Percentiles rank a stretch among this genome's conserved stretches.
Evolutionary conservation across 2,797 vertebrate species (phyloP).

Genomic region (Cyclura pinguis): DNA sequence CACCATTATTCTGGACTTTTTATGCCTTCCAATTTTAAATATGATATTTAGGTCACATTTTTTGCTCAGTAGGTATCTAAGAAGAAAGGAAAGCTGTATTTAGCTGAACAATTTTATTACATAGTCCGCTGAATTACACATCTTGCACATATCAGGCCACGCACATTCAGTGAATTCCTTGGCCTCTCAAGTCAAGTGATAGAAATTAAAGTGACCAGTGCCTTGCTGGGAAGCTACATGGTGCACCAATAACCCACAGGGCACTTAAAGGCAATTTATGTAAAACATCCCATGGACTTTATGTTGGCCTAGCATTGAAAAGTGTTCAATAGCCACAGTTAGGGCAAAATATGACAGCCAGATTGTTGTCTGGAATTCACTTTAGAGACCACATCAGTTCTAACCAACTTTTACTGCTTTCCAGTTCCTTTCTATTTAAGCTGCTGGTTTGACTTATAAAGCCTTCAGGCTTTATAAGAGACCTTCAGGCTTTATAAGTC

Average conservation of each 20-base stretch:
- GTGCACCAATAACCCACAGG: not conserved
- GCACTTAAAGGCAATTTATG: not conserved
- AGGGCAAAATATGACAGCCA: too few relatives aligned
- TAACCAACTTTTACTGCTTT: too few relatives aligned
- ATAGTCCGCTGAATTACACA: not conserved
- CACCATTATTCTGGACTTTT: constrained; percentile 15
- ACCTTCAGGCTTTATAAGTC: too few relatives aligned
- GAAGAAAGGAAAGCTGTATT: constrained; percentile 7
- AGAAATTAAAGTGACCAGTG: not conserved
- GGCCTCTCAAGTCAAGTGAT: not conserved
- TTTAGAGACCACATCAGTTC: too few relatives aligned
- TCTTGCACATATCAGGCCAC: not conserved
- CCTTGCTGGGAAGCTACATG: not conserved
- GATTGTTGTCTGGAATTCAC: too few relatives aligned
- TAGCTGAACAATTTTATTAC: not conserved
- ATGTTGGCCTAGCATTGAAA: too few relatives aligned
- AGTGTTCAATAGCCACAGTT: too few relatives aligned
- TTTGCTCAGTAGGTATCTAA: not conserved
- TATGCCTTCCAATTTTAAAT: constrained; percentile 2
- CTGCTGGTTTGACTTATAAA: too few relatives aligned
- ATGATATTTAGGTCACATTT: not conserved
- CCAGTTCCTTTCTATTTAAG: too few relatives aligned
- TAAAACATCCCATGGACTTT: too few relatives aligned
- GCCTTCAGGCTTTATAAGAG: too few relatives aligned
- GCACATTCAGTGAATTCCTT: not conserved